Evolutionary conservation across 2,888 invertebrate genomes (phyloP), one percentile per base, ranked within the genome.

Genomic region (Lepeophtheirus nordmannii): DNA sequence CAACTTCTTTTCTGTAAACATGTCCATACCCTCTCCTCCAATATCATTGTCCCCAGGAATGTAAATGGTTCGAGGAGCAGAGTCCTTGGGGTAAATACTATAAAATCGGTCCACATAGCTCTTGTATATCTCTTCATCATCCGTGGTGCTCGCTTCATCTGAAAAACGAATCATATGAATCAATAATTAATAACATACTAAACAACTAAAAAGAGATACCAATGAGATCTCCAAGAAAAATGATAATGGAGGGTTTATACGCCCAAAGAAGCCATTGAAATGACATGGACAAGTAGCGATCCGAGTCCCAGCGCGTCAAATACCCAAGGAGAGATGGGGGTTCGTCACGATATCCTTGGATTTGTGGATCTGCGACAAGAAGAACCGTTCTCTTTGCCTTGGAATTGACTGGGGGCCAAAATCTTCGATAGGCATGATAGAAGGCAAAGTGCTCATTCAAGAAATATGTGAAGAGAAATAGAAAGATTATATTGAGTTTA

Each of bases 31-130:
- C 77, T 97, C 96, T 14, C 97, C 96, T 10, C 96, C 97, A 68
- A 97, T 89, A 74, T 97, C 97, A 76, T 97, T 97, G 75, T 97
- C 97, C 8, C 97, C 97, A 22, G 94, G 89, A 69, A 96, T 76
- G 80, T 86, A 92, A 65, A 96, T 72, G 58, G 72, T 73, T 75
- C 77, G 72, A 69, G n/a, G 60, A 57, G 40, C 67, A 58, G 39
- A 59, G 30, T 46, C 40, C 23, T 60, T 60, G 46, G 67, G 56
- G 65, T 30, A 60, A 30, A 70, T 69, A 61, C 58, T 62, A 38
- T 56, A 59, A 58, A 65, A 39, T 14, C 58, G 23, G 11, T 41
- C 14, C 39, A 12, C 64, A 30, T 62, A 62, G 37, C 37, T 38
- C 56, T 23, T 58, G 10, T 61, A 41, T 2, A 39, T 38, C 53